These are phyloP conservation scores for Drosophila fuyamai DNA, from an alignment of 1,140 invertebrate species.

Conservation along the genomic window DNA sequence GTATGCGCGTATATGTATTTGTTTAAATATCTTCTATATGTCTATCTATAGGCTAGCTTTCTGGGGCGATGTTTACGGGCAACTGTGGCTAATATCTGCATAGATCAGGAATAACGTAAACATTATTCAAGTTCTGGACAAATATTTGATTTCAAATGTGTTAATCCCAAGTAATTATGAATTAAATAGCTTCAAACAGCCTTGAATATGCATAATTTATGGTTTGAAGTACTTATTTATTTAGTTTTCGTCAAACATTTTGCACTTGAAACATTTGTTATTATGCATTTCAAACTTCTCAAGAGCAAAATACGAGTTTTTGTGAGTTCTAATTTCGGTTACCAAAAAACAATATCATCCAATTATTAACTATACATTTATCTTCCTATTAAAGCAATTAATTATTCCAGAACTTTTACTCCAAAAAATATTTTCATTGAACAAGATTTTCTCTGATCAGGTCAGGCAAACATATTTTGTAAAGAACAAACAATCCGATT, in stretches of 20 bases:
- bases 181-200: neutral
- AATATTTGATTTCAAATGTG: constrained; percentile 16
- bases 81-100: constrained; percentile 41
- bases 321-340: too few species aligned
- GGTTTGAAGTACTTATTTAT: neutral
- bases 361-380: neutral
- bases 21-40: constrained; percentile 32
- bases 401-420: neutral
- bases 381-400: neutral
- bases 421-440: constrained; percentile 12
- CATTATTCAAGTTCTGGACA: constrained; percentile 19
- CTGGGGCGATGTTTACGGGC: constrained; percentile 46
- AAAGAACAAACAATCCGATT: constrained; percentile 59
- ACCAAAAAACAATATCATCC: neutral
- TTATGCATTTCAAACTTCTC: neutral
- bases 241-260: too few species aligned
- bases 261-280: too few species aligned
- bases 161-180: neutral
- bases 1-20: constrained; percentile 31
- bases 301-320: neutral
- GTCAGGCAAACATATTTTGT: constrained; percentile 65
- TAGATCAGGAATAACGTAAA: constrained; percentile 37
- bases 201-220: neutral
- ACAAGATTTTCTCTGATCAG: constrained; percentile 13
- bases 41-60: constrained; percentile 53